Conservation (phyloP, 2,888 invertebrate genomes). For the Ochlodes sylvanus region DNA sequence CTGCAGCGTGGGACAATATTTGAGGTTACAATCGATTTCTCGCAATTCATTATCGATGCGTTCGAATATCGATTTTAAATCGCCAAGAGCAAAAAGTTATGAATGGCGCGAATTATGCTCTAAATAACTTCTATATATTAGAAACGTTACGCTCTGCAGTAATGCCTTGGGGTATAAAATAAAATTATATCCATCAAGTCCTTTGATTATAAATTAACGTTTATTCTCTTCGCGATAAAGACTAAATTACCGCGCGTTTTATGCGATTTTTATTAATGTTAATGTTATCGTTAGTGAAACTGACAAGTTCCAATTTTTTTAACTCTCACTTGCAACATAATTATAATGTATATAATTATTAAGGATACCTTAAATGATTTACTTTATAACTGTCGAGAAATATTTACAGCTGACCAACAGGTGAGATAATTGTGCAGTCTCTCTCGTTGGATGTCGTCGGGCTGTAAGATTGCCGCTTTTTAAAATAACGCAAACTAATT, state of each 20-base stretch:
- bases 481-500: no score
- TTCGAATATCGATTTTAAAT: constrained; percentile 61
- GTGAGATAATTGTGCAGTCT: no score
- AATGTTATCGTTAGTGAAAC: neutral
- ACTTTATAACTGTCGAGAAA: neutral
- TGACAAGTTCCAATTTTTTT: neutral
- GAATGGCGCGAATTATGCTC: constrained; percentile 54
- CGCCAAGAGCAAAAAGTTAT: constrained; percentile 57
- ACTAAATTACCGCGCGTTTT: neutral
- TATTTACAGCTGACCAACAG: no score
- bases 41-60: constrained; percentile 66
- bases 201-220: constrained; percentile 5
- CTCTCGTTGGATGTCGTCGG: no score
- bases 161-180: constrained; percentile 25
- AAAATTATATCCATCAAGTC: constrained; percentile 8
- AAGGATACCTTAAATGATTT: neutral
- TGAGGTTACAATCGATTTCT: constrained; percentile 72
- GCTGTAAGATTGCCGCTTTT: no score
- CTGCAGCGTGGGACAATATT: constrained; percentile 68
- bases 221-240: constrained; percentile 5
- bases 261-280: constrained; percentile 10
- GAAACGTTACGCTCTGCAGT: constrained; percentile 22
- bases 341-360: neutral
- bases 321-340: neutral
- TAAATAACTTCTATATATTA: constrained; percentile 45